Base-by-base conservation (phyloP, 1,140 invertebrate genomes). In the Atta colombica region DNA sequence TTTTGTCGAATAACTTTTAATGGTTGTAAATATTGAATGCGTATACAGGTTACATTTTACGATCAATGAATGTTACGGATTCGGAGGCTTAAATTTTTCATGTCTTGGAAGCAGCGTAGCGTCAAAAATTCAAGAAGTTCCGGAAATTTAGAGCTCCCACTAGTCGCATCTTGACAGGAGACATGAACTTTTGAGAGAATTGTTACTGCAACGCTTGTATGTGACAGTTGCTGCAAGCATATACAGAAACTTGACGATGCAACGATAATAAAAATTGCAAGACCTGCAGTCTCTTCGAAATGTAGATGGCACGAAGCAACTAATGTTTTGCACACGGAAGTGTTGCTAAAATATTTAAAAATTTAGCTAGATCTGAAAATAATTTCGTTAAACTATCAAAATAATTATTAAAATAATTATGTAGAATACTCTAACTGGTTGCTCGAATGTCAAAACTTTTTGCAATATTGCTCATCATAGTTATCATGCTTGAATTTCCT, bases 111-210 rank as follows among this genome's bases (percentile, higher is more conserved):
- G 66, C 8, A 51, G 39, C 31, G 53, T 8, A 18, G 18, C 55
- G 21, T 87, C n/a, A 66, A 87, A 84, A 72, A 63, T 87, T 82
- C 53, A 84, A 21, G 16, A 28, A 16, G 18, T 21, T 82, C 18
- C 1, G 51, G 16, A 8, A 65, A 25, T 84, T 74, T 51, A 75
- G 25, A 49, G 3, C 31, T 49, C 39, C 8, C 66, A n/a, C 53
- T 18, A 16, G 58, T 55, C 45, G 58, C 39, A 66, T 61, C 49
- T 74, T 18, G 60, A 82, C 31, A 21, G 45, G 39, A 49, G 28
- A 31, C 85, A 31, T 49, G 18, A 84, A 74, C 55, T 74, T 72
- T 58, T 49, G 18, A 31, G 45, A 31, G 53, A 87, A 66, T 84
- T 82, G 49, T 65, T 82, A 45, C 85, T 5, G 28, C 28, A 74